Conservation (phyloP, 2,888 invertebrate species). For the Tetropium fuscum region DNA sequence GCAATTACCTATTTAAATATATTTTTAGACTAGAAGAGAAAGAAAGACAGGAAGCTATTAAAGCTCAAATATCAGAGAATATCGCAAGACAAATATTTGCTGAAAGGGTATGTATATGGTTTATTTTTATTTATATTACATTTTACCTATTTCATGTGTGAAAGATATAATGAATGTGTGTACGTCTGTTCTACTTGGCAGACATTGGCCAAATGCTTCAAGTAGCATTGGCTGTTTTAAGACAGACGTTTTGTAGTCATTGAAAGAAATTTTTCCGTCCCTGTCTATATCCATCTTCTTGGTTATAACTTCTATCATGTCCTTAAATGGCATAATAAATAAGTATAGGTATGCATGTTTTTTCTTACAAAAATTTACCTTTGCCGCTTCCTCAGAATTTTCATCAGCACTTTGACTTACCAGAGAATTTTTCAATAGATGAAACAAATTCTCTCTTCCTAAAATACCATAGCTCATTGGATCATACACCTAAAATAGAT, state of each 20-base stretch:
- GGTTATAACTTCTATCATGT: constrained; percentile 78
- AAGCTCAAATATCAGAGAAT: constrained; percentile 54
- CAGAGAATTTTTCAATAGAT: constrained; percentile 71
- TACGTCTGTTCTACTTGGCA: constrained; percentile 72
- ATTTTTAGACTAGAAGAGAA: constrained; percentile 52
- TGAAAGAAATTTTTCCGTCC: constrained; percentile 78
- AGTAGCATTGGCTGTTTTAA: constrained; percentile 74
- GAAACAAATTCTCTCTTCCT: constrained; percentile 79
- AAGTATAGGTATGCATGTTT: constrained; percentile 31
- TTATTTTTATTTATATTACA: constrained; percentile 39
- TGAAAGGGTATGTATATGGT: constrained; percentile 52
- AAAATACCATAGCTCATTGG: constrained; percentile 74
- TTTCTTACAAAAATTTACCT: constrained; percentile 58
- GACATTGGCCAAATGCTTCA: constrained; percentile 79
- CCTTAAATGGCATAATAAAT: constrained; percentile 63
- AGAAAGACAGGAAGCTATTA: constrained; percentile 52
- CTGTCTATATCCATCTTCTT: constrained; percentile 81
- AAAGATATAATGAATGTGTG: constrained; percentile 60
- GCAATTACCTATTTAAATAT: neutral
- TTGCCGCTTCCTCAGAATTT: constrained; percentile 77
- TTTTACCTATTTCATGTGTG: constrained; percentile 48
- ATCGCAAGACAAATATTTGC: constrained; percentile 58
- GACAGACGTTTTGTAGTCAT: constrained; percentile 76
- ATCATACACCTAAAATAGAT: constrained; percentile 73
- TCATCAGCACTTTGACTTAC: constrained; percentile 77